Evolutionary conservation across 2,888 invertebrate genomes (phyloP).

Genomic region (Hoplodrina blanda): DNA sequence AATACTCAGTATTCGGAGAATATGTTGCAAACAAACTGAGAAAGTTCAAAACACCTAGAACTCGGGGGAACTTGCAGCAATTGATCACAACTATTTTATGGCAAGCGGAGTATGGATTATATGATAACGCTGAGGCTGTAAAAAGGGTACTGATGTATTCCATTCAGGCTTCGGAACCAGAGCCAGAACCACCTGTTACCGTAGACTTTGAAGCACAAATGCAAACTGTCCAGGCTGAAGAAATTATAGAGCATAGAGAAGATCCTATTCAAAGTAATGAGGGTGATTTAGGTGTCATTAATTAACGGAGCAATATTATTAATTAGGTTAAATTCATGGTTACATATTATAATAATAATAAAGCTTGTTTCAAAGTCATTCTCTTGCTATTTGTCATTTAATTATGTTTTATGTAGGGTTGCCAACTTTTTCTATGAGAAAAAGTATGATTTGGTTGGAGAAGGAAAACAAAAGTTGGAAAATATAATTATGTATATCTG

Average conservation of each 20-base stretch:
- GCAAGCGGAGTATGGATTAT: constrained; percentile 86
- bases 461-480: too few relatives aligned
- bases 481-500: too few relatives aligned
- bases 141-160: constrained; percentile 80
- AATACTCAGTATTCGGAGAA: constrained; percentile 85
- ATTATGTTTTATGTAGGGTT: background rate
- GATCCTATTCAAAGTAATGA: constrained; percentile 63
- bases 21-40: constrained; percentile 86
- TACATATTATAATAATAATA: constrained; percentile 37
- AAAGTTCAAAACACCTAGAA: constrained; percentile 78
- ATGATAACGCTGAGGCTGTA: constrained; percentile 83
- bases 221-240: constrained; percentile 58
- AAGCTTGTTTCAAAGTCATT: constrained; percentile 21
- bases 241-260: constrained; percentile 58
- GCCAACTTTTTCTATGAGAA: too few relatives aligned
- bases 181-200: constrained; percentile 16
- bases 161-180: constrained; percentile 67
- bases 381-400: constrained; percentile 8
- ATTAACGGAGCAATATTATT: constrained; percentile 30
- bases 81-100: constrained; percentile 85
- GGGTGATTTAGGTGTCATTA: constrained; percentile 49
- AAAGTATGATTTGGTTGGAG: too few relatives aligned
- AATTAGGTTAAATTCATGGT: constrained; percentile 37
- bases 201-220: constrained; percentile 58
- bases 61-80: constrained; percentile 84